Evolutionary conservation across 2,113 vertebrate species (phyloP).

Genomic region (Fulica atra): DNA sequence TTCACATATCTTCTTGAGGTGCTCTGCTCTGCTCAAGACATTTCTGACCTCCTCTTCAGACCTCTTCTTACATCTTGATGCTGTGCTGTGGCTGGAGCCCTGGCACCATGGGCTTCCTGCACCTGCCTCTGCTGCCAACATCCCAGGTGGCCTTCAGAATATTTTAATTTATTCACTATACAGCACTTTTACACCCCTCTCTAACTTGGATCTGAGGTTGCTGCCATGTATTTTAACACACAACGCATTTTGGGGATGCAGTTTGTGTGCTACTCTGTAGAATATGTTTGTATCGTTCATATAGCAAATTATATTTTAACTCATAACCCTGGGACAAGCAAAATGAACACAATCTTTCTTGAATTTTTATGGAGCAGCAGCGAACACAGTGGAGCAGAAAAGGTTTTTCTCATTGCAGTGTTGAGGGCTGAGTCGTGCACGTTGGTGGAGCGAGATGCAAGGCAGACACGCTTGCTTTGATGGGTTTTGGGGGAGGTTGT

Average conservation of each 20-base stretch:
- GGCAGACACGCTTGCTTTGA: neutral
- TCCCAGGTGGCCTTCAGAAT: neutral
- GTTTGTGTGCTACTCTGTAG: neutral
- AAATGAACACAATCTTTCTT: neutral
- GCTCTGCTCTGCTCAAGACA: neutral
- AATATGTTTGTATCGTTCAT: neutral
- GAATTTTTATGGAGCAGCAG: neutral
- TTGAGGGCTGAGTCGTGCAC: rapidly evolving
- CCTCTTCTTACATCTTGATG: neutral
- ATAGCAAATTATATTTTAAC: neutral
- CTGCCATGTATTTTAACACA: neutral
- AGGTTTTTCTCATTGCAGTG: neutral
- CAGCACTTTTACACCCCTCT: neutral
- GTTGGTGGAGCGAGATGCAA: neutral
- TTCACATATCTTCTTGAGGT: neutral
- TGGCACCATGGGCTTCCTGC: neutral
- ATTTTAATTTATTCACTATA: neutral
- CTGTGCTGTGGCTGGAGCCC: neutral
- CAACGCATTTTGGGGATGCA: neutral
- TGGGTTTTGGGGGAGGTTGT: neutral
- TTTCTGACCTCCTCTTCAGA: neutral
- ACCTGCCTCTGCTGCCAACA: neutral
- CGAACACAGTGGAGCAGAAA: neutral
- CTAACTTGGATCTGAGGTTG: neutral
- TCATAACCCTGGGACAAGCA: neutral